Evolutionary conservation across 2,888 invertebrate genomes (phyloP).

Genomic region (Lasiommata megera): DNA sequence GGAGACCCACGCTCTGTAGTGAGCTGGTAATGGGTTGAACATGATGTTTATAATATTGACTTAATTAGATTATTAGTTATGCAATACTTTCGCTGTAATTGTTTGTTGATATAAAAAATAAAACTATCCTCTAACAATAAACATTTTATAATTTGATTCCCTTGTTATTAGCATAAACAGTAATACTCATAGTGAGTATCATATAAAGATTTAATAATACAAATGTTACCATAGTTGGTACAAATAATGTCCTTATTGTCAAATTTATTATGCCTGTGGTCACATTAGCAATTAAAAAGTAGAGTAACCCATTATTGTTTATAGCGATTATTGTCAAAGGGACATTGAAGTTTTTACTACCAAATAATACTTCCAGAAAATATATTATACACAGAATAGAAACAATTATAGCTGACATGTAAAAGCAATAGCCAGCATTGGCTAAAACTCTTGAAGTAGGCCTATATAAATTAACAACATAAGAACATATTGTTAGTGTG

Average conservation of each 20-base stretch:
- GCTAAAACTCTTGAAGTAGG: constrained; percentile 90
- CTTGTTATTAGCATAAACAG: constrained; percentile 59
- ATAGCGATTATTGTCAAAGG: constrained; percentile 85
- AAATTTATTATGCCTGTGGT: constrained; percentile 92
- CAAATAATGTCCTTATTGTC: constrained; percentile 82
- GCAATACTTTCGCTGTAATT: background rate
- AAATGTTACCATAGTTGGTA: constrained; percentile 63
- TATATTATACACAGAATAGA: constrained; percentile 79
- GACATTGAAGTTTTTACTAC: constrained; percentile 50
- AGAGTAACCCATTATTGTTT: constrained; percentile 91
- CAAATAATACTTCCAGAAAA: constrained; percentile 75
- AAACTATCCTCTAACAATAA: constrained; percentile 6
- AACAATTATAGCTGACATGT: constrained; percentile 85
- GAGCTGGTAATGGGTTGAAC: too few species aligned
- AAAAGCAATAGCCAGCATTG: constrained; percentile 90
- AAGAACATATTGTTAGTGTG: constrained; percentile 65
- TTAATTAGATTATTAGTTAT: too few species aligned
- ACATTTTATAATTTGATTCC: constrained; percentile 62
- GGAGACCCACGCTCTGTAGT: too few species aligned
- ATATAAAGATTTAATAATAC: constrained; percentile 82
- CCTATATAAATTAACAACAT: constrained; percentile 70
- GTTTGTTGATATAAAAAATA: constrained; percentile 1
- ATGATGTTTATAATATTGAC: too few species aligned
- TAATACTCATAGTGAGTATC: constrained; percentile 53
- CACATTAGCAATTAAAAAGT: constrained; percentile 91